phyloP scores from a whole-genome alignment of 2,113 vertebrate genomes.

The Lagopus muta region DNA sequence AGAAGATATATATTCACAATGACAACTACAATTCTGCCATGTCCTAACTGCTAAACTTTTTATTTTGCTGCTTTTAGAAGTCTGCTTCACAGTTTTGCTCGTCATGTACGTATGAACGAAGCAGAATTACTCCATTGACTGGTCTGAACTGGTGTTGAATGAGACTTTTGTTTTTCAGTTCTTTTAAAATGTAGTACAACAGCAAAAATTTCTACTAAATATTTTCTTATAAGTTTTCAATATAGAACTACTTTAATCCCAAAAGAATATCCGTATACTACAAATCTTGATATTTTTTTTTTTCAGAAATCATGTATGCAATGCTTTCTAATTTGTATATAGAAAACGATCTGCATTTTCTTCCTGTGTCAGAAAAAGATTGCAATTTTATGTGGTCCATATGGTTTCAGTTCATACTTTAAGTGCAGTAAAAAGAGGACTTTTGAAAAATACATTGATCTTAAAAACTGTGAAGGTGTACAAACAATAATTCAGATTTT shows the following conservation, averaged over 20 bases:
- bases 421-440: not conserved
- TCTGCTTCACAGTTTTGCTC: not conserved
- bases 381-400: not conserved
- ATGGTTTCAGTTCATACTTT: not conserved
- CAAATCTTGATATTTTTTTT: not conserved
- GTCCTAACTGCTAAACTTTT: not conserved
- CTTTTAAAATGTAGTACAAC: not conserved
- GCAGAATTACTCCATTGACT: not conserved
- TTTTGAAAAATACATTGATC: constrained; percentile 23
- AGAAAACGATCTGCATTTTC: not conserved
- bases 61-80: not conserved
- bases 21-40: not conserved
- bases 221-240: not conserved
- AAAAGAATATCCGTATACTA: not conserved
- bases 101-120: not conserved
- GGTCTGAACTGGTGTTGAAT: not conserved
- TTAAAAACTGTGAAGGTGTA: not conserved
- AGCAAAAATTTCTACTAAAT: not conserved
- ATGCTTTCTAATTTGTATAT: not conserved
- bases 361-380: not conserved
- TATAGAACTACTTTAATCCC: not conserved
- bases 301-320: not conserved
- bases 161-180: not conserved
- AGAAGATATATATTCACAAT: not conserved
- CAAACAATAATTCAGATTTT: constrained; percentile 30